Evolutionary conservation across 1,140 invertebrate species (phyloP), one percentile per base, ranked within the genome.

Genomic region (Trachymyrmex cornetzi): DNA sequence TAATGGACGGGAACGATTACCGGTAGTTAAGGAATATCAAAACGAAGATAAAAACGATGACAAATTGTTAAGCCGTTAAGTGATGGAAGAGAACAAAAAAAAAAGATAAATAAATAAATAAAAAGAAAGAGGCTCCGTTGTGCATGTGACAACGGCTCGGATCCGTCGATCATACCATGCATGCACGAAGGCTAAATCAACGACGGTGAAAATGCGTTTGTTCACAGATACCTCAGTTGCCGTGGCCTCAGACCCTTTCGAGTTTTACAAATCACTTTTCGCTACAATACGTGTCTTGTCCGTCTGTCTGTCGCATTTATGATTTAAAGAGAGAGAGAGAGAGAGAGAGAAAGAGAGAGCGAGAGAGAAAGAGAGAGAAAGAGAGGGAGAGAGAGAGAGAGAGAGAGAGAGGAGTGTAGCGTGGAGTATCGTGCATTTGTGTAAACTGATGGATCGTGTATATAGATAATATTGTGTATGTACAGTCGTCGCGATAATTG

Each of bases 21-120:
- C 93, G 94, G 93, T 95, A 95, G 94, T 94, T 95, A 95, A 95
- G 80, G 69, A 93, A 92, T 94, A 94, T 95, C 92, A 93, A 92
- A 89, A 90, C 80, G 64, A 81, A 84, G 66, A 75, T 55, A 80
- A 85, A 85, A 77, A 85, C 67, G 61, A 88, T 69, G 69, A 84
- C 69, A 84, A 84, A 84, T 84, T 84, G 69, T 84, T 84, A 84
- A 84, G 38, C 55, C 93, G 92, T 94, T 94, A 93, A 93, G 92
- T 88, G 77, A 94, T 94, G 93, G 92, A 91, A 92, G 84, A 92
- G 88, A 80, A 87, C 85, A 77, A 92, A 79, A 90, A 89, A 75
- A 74, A 55, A 80, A 90, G 86, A 79, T 88, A 74, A 88, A 66
- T 88, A 86, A 82, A 22, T 71, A 38, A 57, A 38, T 30, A 44